Evolutionary conservation across 2,113 vertebrate species (phyloP).

Genomic region (Xiphophorus couchianus): DNA sequence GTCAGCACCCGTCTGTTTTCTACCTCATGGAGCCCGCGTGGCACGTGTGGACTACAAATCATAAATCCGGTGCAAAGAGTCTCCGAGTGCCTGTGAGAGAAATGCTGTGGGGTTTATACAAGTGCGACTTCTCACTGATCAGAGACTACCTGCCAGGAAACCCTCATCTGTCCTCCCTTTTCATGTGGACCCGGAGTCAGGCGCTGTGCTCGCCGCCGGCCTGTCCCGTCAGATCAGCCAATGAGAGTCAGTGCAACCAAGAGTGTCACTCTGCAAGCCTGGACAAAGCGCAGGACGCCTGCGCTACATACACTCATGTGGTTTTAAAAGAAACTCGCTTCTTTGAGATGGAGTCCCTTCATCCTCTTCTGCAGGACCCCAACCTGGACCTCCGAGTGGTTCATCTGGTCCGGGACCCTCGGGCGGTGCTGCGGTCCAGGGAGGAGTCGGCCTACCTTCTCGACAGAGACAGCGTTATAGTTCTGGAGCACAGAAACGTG

Average conservation of each 20-base stretch:
- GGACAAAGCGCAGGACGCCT: slow-evolving; percentile 79
- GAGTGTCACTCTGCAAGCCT: slow-evolving; percentile 80
- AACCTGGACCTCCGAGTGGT: slow-evolving; percentile 88
- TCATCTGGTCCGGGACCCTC: slow-evolving; percentile 93
- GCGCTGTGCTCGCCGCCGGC: slow-evolving; percentile 90
- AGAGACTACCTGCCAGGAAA: slow-evolving; percentile 88
- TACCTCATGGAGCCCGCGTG: slow-evolving; percentile 96
- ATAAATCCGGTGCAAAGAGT: slow-evolving; percentile 69
- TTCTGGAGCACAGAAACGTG: slow-evolving; percentile 82
- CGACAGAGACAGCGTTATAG: slow-evolving; percentile 80
- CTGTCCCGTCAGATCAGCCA: slow-evolving; percentile 83
- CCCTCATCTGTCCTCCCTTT: slow-evolving; percentile 85
- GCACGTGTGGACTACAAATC: slow-evolving; percentile 89
- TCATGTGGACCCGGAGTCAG: slow-evolving; percentile 92
- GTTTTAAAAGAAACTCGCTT: slow-evolving; percentile 93
- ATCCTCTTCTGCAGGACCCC: slow-evolving; percentile 88
- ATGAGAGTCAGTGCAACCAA: slow-evolving; percentile 76
- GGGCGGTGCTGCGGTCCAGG: slow-evolving; percentile 87
- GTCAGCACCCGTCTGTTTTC: slow-evolving; percentile 93
- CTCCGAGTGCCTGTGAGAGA: slow-evolving; percentile 91
- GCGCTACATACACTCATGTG: slow-evolving; percentile 88
- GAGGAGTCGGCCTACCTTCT: slow-evolving; percentile 82
- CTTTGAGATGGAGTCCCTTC: slow-evolving; percentile 92
- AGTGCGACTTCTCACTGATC: slow-evolving; percentile 91
- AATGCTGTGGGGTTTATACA: slow-evolving; percentile 85